Base-by-base conservation (phyloP, 2,888 invertebrate genomes). In the Sabatieria punctata region DNA sequence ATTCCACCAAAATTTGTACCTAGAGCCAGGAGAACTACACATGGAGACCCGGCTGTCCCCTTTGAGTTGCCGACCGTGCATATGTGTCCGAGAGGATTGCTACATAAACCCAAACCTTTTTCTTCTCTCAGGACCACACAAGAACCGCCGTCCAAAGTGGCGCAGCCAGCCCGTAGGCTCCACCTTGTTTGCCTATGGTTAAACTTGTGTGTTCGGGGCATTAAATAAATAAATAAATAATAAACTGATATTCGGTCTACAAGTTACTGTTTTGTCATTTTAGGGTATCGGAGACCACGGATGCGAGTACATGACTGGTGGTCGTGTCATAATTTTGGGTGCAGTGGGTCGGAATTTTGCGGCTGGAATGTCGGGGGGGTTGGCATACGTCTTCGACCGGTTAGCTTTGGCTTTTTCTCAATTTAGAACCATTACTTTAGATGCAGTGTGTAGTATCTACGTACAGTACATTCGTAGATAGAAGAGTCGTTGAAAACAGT, bases 301-400 rank as follows among this genome's bases (percentile, higher is more conserved):
- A 49, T 97, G 97, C 73, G 97, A 97, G 72, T 97, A 97, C 71
- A 97, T 97, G 97, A 97, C 97, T 41, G 93, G 89, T 15, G 64
- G 64, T 24, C 43, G 55, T 21, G 82, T 83, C 51, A 74, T 97
- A 43, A 82, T 97, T 60, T 76, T 97, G 18, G 93, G 93, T 1
- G 75, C 85, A 49, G 93, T 93, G 6, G 97, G 97, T 1, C 73
- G 95, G 52, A 97, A 97, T 73, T 97, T 97, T 72, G 95, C 91
- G 8, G 97, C 97, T 41, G 97, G 95, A 56, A 97, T 97, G 95
- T 91, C 91, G 48, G 86, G 86, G 40, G 88, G 88, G 49, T 82
- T 95, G 55, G 95, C 95, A 0, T 97, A 85, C 66, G 83, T 95
- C 15, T 82, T 85, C 65, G 91, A 95, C 64, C 75, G 80, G 45